phyloP scores from a whole-genome alignment of 2,113 vertebrate species.

The Garra rufa region DNA sequence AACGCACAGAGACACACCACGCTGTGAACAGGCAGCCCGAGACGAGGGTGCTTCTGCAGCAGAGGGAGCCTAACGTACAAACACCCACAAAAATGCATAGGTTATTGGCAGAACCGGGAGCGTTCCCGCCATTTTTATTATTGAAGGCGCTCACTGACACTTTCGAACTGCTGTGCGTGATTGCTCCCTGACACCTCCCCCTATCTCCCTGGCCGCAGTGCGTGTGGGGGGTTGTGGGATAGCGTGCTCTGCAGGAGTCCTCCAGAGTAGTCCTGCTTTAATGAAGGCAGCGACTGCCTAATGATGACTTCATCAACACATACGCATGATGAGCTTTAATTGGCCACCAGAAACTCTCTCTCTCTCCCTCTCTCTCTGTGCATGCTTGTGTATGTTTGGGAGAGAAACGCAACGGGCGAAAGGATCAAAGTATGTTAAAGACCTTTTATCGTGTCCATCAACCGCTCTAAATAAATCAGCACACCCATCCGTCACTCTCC shows the following conservation, averaged over 20 bases:
- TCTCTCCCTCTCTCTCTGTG: slow-evolving; percentile 22
- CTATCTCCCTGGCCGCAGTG: slow-evolving; percentile 55
- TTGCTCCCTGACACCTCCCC: slow-evolving; percentile 51
- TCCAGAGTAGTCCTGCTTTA: slow-evolving; percentile 69
- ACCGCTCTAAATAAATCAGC: slow-evolving; percentile 32
- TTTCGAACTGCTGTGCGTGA: slow-evolving; percentile 26
- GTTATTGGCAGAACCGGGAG: slow-evolving; percentile 39
- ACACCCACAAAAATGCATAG: slow-evolving; percentile 48
- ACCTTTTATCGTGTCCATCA: slow-evolving; percentile 51
- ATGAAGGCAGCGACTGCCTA: slow-evolving; percentile 84
- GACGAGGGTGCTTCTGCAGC: slow-evolving; percentile 78
- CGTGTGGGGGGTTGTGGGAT: slow-evolving; percentile 66
- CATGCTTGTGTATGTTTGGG: neutral
- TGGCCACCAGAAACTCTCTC: slow-evolving; percentile 73
- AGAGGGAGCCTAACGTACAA: slow-evolving; percentile 79
- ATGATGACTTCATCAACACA: slow-evolving; percentile 92
- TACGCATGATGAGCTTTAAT: slow-evolving; percentile 88
- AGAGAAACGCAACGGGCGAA: neutral
- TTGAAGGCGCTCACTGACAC: slow-evolving; percentile 27
- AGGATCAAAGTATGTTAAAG: slow-evolving; percentile 33
- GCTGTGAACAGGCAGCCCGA: slow-evolving; percentile 88
- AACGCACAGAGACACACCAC: slow-evolving; percentile 91
- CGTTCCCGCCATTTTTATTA: slow-evolving; percentile 53
- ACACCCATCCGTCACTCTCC: slow-evolving; percentile 38
- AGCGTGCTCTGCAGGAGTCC: slow-evolving; percentile 73